These are phyloP conservation scores for Echinarachnius parma DNA, from an alignment of 53 echinoderm and acorn worm species.

Conservation along the genomic window DNA sequence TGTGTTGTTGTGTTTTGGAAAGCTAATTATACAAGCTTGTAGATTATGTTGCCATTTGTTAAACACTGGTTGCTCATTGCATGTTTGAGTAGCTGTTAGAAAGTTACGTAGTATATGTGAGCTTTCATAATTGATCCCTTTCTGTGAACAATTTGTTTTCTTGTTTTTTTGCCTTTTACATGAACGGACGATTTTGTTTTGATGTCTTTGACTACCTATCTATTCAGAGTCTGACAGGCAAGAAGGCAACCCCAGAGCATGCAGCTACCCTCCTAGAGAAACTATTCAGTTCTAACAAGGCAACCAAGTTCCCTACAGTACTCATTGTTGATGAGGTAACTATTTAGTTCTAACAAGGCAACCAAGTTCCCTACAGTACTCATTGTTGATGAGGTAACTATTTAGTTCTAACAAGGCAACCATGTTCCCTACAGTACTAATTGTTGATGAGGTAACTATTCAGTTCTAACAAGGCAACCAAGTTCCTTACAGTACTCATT, in stretches of 20 bases:
- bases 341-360: conserved; percentile 59
- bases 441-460: conserved; percentile 97
- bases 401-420: conserved; percentile 60
- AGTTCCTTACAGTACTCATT: conserved; percentile 73
- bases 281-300: conserved; percentile 60
- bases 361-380: conserved; percentile 69
- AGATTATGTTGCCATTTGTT: no score
- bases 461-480: conserved; percentile 48
- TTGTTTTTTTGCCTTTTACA: no score
- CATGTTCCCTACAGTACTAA: conserved; percentile 66
- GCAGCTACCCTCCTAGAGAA: conserved; percentile 81
- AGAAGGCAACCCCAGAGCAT: conserved; percentile 96
- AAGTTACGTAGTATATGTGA: no score
- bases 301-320: conserved; percentile 61
- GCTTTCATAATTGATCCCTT: no score
- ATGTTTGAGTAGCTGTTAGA: no score
- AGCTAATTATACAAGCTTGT: no score
- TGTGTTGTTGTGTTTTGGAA: no score
- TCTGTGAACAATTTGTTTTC: no score
- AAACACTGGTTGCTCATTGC: no score
- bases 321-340: conserved; percentile 96
- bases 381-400: conserved; percentile 93
- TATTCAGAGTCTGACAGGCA: conserved; percentile 75
- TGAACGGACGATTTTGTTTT: no score
- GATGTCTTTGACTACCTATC: no score